A percentile compares a stretch with the other conserved stretches of the same genome.
Evolutionary conservation across 1,140 invertebrate species (phyloP).

Genomic region (Sycophila sp.): DNA sequence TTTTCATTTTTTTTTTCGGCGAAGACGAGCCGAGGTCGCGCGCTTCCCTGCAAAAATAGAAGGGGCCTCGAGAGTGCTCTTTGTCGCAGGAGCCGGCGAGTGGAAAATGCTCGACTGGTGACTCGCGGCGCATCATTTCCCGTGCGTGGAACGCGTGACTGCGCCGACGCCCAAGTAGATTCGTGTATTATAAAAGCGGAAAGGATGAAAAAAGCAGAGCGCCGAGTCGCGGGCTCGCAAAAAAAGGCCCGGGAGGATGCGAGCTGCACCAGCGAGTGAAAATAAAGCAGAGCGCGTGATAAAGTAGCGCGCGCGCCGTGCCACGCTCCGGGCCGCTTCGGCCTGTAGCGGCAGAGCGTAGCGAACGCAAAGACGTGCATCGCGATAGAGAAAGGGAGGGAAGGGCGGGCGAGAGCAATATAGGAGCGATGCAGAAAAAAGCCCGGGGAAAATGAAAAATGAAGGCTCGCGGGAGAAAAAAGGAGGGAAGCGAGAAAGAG

Average conservation of each 20-base stretch:
- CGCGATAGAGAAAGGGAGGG: not conserved
- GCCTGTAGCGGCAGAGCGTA: not conserved
- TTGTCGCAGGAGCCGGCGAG: not conserved
- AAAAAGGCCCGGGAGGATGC: too few species aligned
- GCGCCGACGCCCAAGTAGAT: not conserved
- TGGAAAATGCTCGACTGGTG: not conserved
- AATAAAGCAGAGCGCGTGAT: conserved; percentile 14
- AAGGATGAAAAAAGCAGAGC: not conserved
- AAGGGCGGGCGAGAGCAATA: conserved; percentile 10
- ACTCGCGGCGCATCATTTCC: not conserved
- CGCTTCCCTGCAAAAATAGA: not conserved
- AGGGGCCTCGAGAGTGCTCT: too few species aligned
- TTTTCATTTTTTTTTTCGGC: not conserved
- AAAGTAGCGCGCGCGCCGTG: conserved; percentile 8
- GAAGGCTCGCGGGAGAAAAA: too few species aligned
- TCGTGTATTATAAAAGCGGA: not conserved
- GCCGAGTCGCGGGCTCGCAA: not conserved
- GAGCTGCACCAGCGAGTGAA: too few species aligned
- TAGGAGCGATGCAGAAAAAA: conserved; percentile 20
- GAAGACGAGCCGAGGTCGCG: not conserved
- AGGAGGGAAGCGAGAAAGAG: not conserved
- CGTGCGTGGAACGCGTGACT: too few species aligned
- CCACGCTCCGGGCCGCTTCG: not conserved
- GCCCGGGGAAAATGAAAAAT: conserved; percentile 32
- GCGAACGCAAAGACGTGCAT: conserved; percentile 21